Base-by-base conservation (phyloP, 2,888 invertebrate species). In the Cryptosula pallasiana region DNA sequence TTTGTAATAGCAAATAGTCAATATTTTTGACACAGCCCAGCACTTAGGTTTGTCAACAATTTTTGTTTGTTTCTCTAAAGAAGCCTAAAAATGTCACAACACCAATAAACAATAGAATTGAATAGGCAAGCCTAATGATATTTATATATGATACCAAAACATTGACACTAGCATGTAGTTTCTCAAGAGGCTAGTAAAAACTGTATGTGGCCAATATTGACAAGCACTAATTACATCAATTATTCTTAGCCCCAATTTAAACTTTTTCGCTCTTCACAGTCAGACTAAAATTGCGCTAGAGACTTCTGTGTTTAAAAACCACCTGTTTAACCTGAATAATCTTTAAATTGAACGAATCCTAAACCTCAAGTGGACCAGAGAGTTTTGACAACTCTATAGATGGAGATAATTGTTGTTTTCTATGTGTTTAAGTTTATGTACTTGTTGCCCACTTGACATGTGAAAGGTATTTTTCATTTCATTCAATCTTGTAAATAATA, bases 1-100 rank as follows among this genome's bases (percentile, higher is more conserved):
- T 63, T 63, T 63, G 34, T 63, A 63, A 63, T 63, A 63, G 13
- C 25, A 63, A 63, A 63, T 63, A 63, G 63, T 63, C 63, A 63
- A 63, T 63, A 63, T 63, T 63, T 63, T 63, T 63, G 63, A 63
- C 63, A 63, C 63, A 63, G 27, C 29, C 20, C 63, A 32, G 32
- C 63, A 63, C 63, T 63, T 63, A 63, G 32, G 63, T 25, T 63
- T 63, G 63, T 63, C 63, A 63, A 63, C 63, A 63, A 63, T 9
- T 63, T 63, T 29, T 63, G 63, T 63, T 63, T 63, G 63, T 63
- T 63, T 63, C 63, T 63, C 34, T 63, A 16, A 63, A 63, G 13
- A 34, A 32, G 32, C 5, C 5, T 5, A 3, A 63, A 63, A 63
- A 63, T 63, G 63, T 63, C 63, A 63, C 63, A 63, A 63, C 63